A percentile compares a stretch with the other conserved stretches of the same genome.
Evolutionary conservation across 1,140 invertebrate genomes (phyloP).

Genomic region (Drosophila hydei): DNA sequence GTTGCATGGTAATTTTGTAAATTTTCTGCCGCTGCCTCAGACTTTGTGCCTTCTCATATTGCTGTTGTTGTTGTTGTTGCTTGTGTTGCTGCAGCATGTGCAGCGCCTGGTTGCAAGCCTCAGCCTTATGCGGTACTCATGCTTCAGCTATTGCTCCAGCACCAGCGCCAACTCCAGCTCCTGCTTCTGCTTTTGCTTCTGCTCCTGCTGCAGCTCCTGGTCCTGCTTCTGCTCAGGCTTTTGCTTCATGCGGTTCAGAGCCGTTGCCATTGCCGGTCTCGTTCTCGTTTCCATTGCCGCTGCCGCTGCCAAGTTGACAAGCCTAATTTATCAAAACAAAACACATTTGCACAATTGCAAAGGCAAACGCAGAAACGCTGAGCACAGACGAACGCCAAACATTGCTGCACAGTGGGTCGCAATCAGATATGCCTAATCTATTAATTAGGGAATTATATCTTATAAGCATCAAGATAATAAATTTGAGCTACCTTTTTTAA

Average conservation of each 20-base stretch:
- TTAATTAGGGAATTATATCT: neutral
- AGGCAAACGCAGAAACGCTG: constrained; percentile 67
- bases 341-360: constrained; percentile 82
- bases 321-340: constrained; percentile 83
- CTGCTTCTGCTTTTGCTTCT: constrained; percentile 32
- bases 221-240: constrained; percentile 19
- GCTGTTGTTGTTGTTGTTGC: constrained; percentile 41
- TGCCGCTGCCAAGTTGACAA: constrained; percentile 77
- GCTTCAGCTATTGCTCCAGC: constrained; percentile 32
- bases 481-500: too few relatives aligned
- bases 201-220: constrained; percentile 29
- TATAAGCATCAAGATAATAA: too few relatives aligned
- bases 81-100: constrained; percentile 28
- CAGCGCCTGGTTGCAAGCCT: constrained; percentile 9
- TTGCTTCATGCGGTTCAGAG: constrained; percentile 53
- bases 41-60: constrained; percentile 56
- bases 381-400: constrained; percentile 65
- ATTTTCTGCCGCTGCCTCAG: constrained; percentile 67
- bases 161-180: constrained; percentile 40
- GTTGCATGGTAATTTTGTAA: constrained; percentile 82
- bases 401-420: constrained; percentile 33
- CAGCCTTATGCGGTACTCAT: constrained; percentile 23
- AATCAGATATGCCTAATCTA: neutral
- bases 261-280: constrained; percentile 19
- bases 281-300: constrained; percentile 27